Percentiles rank a stretch among this genome's conserved stretches.
These are phyloP conservation scores for Propsilocerus akamusi DNA, from an alignment of 1,140 invertebrate species.

Conservation along the genomic window DNA sequence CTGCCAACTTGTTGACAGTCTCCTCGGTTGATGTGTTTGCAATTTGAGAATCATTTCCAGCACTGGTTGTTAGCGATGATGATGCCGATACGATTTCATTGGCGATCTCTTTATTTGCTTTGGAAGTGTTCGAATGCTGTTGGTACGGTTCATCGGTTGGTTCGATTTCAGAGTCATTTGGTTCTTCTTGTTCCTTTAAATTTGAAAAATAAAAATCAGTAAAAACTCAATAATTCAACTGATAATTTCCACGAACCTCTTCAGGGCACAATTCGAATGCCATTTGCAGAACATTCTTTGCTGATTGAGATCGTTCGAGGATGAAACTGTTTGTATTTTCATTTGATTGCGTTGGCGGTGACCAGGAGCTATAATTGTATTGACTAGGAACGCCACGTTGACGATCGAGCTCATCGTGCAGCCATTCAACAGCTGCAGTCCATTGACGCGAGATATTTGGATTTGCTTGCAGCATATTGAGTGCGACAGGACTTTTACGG, in stretches of 20 bases:
- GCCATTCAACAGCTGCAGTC: slow-evolving; percentile 77
- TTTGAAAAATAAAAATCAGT: neutral
- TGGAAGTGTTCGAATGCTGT: neutral
- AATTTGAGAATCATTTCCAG: neutral
- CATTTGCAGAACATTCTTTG: slow-evolving; percentile 70
- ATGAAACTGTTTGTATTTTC: slow-evolving; percentile 91
- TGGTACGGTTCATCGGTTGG: slow-evolving; percentile 6
- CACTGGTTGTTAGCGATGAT: neutral
- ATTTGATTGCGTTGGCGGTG: slow-evolving; percentile 83
- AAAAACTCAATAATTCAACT: neutral
- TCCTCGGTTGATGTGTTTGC: neutral
- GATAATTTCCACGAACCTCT: slow-evolving; percentile 32
- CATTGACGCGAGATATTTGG: slow-evolving; percentile 68
- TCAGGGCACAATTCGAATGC: slow-evolving; percentile 67
- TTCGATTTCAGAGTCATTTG: slow-evolving; percentile 22
- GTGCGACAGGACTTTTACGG: slow-evolving; percentile 55
- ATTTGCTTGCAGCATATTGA: slow-evolving; percentile 56
- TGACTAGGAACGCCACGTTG: slow-evolving; percentile 30
- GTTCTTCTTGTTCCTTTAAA: slow-evolving; percentile 19
- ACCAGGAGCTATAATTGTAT: slow-evolving; percentile 83
- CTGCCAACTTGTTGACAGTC: neutral
- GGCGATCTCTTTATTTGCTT: neutral
- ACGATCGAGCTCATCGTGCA: slow-evolving; percentile 83
- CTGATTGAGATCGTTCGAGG: slow-evolving; percentile 83
- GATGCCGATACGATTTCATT: neutral